Base-by-base conservation (phyloP, 2,113 vertebrate genomes). In the Dendrocopos noguchii region DNA sequence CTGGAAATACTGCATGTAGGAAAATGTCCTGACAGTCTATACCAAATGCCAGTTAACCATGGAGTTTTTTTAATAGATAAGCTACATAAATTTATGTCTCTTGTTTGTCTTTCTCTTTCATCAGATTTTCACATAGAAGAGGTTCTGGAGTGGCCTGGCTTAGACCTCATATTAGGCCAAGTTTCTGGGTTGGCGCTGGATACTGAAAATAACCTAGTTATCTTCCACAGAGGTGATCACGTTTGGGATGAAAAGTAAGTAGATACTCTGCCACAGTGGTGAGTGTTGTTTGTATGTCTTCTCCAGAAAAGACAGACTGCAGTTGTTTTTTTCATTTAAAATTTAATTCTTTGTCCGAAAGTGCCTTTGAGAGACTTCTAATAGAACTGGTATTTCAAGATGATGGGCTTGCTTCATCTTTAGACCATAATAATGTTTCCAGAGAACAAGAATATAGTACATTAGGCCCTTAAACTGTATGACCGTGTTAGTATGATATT, bases 211-310 rank as follows among this genome's bases (percentile, higher is more conserved):
- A 99, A 99, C 94, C 87, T 99, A 84, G 98, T 99, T 85, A 97
- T 99, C 93, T 99, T 99, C 97, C 99, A 99, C 95, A 98, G 99
- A 98, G 99, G 99, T 59, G 98, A 99, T 96, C 99, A 98, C 39
- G 87, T 96, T 82, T 99, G 99, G 99, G 99, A 98, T 90, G 91
- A 93, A 52, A 97, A 98, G 99, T 99, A 98, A 98, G 99, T 98
- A 90, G 47, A 63, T 29, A 16, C 44, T 80, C 10, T 91, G 47
- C 52, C 0, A 0, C 16, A 60, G 8, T 82, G 24, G 15, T 72
- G 27, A 55, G 8, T 67, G 21, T 25, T 87, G 42, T 55, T 80
- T 63, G 65, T 42, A 2, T 89, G 25, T 55, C n/a, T 93, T 78
- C 79, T 86, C 50, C 36, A 53, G 6, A 19, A 7, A 64, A 64